Conservation (phyloP, 2,888 invertebrate genomes). For the Mythimna impura region DNA sequence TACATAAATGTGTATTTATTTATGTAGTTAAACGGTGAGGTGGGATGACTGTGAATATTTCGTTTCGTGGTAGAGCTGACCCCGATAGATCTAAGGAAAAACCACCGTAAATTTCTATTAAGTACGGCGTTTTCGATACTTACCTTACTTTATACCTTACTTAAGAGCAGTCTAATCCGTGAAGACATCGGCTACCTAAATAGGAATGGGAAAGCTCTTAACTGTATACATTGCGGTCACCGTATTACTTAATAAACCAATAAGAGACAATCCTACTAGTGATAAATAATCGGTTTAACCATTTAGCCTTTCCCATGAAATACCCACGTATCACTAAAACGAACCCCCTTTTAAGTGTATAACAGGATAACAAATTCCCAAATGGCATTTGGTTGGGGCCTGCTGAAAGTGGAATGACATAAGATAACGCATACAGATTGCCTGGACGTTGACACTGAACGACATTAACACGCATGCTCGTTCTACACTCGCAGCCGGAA, state of each 20-base stretch:
- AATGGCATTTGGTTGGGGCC: conserved; percentile 26
- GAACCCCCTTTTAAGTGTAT: conserved; percentile 10
- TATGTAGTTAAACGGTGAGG: not conserved
- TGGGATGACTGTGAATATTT: not conserved
- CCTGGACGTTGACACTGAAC: not conserved
- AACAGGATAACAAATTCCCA: conserved; percentile 26
- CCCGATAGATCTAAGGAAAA: not conserved
- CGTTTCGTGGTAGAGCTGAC: not conserved
- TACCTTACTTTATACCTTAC: not conserved
- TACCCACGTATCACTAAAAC: not conserved
- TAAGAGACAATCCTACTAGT: not conserved
- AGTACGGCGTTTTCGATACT: not conserved
- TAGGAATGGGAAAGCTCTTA: not conserved
- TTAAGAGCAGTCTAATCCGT: not conserved
- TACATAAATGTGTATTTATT: not conserved
- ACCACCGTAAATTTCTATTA: not conserved
- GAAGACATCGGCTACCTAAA: not conserved
- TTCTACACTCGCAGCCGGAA: conserved; percentile 17
- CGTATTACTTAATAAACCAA: not conserved
- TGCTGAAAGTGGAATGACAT: conserved; percentile 19
- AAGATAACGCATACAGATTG: conserved; percentile 44
- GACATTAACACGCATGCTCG: conserved; percentile 8
- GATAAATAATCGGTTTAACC: conserved; percentile 7
- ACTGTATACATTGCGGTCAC: not conserved
- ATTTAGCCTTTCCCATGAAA: not conserved